phyloP scores from a whole-genome alignment of 2,797 vertebrate genomes.

The Propithecus deckenii region DNA sequence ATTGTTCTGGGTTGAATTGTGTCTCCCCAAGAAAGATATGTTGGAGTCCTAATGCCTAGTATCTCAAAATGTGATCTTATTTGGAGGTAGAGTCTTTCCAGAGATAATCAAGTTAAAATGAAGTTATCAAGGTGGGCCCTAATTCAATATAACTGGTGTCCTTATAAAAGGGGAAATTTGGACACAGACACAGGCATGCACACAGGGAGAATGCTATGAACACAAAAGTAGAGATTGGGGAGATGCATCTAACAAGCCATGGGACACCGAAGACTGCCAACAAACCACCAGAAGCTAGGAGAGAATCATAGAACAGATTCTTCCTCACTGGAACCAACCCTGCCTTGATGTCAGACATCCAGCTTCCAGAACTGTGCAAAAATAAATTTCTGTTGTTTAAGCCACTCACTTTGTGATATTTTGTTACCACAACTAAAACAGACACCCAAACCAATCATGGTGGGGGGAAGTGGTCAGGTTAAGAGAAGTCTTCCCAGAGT shows the following conservation, averaged over 20 bases:
- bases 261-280: background rate
- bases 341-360: background rate
- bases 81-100: background rate
- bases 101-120: conserved; percentile 19
- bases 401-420: background rate
- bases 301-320: background rate
- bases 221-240: background rate
- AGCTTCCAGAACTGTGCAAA: background rate
- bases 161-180: background rate
- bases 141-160: background rate
- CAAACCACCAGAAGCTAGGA: background rate
- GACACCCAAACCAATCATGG: background rate
- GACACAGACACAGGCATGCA: background rate
- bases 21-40: background rate
- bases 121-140: background rate
- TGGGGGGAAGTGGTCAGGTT: background rate
- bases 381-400: background rate
- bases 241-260: background rate
- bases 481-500: background rate
- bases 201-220: background rate
- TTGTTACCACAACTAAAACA: background rate
- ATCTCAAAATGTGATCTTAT: conserved; percentile 11
- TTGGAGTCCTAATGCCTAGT: background rate
- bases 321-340: background rate
- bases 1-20: background rate